A percentile compares a stretch with the other conserved stretches of the same genome.
Conservation (phyloP, 1,140 invertebrate species). For the Hyposmocoma kahamanoa region DNA sequence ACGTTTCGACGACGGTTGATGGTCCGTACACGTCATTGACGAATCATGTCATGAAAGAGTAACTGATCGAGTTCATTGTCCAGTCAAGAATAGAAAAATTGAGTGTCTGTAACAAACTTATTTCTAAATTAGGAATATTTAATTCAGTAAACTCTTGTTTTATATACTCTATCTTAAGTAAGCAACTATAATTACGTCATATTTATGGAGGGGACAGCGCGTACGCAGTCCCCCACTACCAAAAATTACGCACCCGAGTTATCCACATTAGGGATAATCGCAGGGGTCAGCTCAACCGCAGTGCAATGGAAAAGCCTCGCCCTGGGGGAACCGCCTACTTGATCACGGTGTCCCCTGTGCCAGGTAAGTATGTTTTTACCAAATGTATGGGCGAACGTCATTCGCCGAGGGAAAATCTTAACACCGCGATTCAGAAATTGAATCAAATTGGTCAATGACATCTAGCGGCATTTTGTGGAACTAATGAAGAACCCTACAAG, state of each 20-base stretch:
- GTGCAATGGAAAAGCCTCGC: constrained; percentile 4
- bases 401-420: background rate
- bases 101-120: no score
- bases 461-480: no score
- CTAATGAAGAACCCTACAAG: no score
- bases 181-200: no score
- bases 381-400: background rate
- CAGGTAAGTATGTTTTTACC: background rate
- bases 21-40: no score
- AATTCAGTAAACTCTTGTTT: no score
- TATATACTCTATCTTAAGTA: no score
- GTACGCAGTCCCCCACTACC: constrained; percentile 4
- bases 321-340: constrained; percentile 1
- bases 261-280: constrained; percentile 5
- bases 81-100: no score
- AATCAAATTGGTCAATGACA: constrained; percentile 14
- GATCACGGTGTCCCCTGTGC: constrained; percentile 3
- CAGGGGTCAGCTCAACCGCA: constrained; percentile 4
- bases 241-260: constrained; percentile 4
- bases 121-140: no score
- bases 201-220: constrained; percentile 1
- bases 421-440: background rate
- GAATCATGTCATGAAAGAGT: no score
- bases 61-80: no score
- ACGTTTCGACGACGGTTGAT: no score